Conservation (phyloP, 2,888 invertebrate species). For the Ophion slaviceki region DNA sequence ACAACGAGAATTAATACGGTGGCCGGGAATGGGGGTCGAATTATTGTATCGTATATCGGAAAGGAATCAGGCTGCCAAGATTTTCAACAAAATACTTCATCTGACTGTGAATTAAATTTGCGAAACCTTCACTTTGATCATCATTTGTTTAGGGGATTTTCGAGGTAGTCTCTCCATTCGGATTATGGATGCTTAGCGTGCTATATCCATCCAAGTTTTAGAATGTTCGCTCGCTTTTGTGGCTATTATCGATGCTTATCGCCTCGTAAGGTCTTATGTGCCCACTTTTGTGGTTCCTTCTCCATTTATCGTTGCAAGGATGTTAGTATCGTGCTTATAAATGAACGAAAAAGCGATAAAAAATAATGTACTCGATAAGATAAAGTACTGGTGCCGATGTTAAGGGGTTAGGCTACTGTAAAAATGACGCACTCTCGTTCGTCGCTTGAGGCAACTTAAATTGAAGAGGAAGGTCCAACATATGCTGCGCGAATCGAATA, state of each 20-base stretch:
- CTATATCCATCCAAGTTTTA: conserved; percentile 1
- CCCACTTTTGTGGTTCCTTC: no score
- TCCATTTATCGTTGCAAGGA: no score
- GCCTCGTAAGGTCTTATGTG: no score
- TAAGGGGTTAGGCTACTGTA: no score
- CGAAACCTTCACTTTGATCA: conserved; percentile 77
- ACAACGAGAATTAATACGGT: not conserved
- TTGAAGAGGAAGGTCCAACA: no score
- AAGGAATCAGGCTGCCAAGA: conserved; percentile 79
- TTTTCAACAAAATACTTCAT: conserved; percentile 74
- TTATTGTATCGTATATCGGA: conserved; percentile 1
- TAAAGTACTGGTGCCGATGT: no score
- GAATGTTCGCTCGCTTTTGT: not conserved
- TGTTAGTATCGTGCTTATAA: no score
- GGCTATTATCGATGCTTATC: not conserved
- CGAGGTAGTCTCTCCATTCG: not conserved
- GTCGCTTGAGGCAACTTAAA: no score
- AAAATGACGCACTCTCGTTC: no score
- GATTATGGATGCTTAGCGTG: not conserved
- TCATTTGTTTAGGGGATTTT: conserved; percentile 66
- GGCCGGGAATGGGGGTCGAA: not conserved
- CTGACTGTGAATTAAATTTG: conserved; percentile 73
- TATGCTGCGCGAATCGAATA: no score
- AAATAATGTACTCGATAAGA: no score
- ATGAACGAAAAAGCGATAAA: no score